phyloP scores from a whole-genome alignment of 2,113 vertebrate genomes.

The Arenaria interpres region DNA sequence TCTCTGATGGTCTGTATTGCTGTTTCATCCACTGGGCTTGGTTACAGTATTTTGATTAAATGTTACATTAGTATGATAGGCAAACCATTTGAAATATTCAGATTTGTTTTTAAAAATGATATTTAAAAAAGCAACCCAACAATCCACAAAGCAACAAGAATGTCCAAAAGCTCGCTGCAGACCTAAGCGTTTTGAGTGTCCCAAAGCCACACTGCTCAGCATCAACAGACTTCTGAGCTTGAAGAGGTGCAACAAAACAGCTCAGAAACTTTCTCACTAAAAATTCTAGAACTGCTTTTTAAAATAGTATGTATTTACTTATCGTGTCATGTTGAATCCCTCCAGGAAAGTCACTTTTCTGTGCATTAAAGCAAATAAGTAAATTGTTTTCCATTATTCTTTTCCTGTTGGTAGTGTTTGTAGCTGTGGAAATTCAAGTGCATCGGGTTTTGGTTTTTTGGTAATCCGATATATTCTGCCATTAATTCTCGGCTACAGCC shows the following conservation, averaged over 20 bases:
- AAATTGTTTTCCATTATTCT: neutral
- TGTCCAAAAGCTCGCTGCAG: neutral
- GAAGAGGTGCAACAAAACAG: neutral
- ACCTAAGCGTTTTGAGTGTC: neutral
- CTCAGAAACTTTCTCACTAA: neutral
- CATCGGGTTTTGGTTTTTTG: neutral
- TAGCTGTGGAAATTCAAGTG: neutral
- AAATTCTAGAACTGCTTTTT: neutral
- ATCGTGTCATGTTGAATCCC: neutral
- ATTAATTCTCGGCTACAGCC: neutral
- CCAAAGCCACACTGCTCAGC: neutral
- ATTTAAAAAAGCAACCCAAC: neutral
- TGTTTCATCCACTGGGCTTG: neutral
- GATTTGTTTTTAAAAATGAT: neutral
- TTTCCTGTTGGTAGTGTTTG: neutral
- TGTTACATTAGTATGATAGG: neutral
- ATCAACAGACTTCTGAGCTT: neutral
- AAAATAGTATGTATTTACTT: neutral
- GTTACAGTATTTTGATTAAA: slow-evolving; percentile 7
- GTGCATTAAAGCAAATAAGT: neutral
- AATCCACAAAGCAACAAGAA: accelerated
- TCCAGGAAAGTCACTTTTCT: neutral
- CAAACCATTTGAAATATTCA: neutral
- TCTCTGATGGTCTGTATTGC: neutral
- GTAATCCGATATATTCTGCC: neutral